Percentiles rank a stretch among this genome's conserved stretches.
Evolutionary conservation across 2,797 vertebrate genomes (phyloP).

Genomic region (Diglossa cyanea): DNA sequence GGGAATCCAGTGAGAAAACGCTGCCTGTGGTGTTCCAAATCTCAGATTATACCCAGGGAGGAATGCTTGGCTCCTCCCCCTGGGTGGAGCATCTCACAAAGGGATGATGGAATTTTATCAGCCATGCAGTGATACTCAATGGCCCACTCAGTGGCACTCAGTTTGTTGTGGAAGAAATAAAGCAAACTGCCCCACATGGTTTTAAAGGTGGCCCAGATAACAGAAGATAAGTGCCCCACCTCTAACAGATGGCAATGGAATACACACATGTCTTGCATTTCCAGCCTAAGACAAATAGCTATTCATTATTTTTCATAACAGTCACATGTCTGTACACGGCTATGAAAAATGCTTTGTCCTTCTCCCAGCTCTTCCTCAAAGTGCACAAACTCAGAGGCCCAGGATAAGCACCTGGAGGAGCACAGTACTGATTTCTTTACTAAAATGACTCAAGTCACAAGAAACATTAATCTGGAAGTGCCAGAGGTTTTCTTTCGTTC

Average conservation of each 20-base stretch:
- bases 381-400: background rate
- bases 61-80: background rate
- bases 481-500: background rate
- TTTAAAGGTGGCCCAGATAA: background rate
- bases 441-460: background rate
- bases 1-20: background rate
- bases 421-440: background rate
- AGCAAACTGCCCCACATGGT: background rate
- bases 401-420: background rate
- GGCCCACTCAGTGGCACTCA: background rate
- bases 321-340: no score
- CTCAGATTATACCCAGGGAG: background rate
- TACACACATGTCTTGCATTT: background rate
- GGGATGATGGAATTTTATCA: background rate
- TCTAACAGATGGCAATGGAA: background rate
- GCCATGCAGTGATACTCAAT: background rate
- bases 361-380: background rate
- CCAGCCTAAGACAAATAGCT: background rate
- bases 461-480: background rate
- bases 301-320: background rate
- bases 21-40: background rate
- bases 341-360: background rate
- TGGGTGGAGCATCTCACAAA: fast-evolving
- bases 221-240: background rate
- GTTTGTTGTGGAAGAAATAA: background rate